Evolutionary conservation across 64 coral and sea anemone species (phyloP).

Genomic region (Orbicella faveolata): DNA sequence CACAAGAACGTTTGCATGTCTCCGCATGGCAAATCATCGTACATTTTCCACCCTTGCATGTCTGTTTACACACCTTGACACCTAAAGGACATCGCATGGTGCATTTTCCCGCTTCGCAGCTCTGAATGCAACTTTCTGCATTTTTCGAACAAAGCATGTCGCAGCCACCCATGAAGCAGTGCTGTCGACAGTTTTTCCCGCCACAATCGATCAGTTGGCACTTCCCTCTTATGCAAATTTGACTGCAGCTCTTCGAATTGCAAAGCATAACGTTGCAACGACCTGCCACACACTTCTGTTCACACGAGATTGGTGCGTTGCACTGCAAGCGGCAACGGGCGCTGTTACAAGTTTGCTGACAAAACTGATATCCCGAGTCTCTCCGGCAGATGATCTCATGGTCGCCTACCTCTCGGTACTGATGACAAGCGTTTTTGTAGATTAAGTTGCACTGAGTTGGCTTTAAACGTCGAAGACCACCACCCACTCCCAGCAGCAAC

Average conservation of each 20-base stretch:
- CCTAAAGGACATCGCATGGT: slow-evolving; percentile 68
- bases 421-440: slow-evolving; percentile 43
- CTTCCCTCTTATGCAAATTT: slow-evolving; percentile 55
- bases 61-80: slow-evolving; percentile 67
- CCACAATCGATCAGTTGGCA: slow-evolving; percentile 68
- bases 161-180: slow-evolving; percentile 58
- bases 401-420: slow-evolving; percentile 40
- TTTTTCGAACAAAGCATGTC: slow-evolving; percentile 51
- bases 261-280: slow-evolving; percentile 61
- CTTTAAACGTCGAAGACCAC: background rate
- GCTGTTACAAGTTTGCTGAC: slow-evolving; percentile 83
- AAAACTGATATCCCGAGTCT: slow-evolving; percentile 17
- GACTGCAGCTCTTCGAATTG: slow-evolving; percentile 50
- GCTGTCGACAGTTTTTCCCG: slow-evolving; percentile 60
- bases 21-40: slow-evolving; percentile 75
- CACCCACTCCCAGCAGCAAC: background rate
- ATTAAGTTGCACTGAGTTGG: slow-evolving; percentile 60
- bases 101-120: slow-evolving; percentile 69
- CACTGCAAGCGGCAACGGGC: slow-evolving; percentile 63
- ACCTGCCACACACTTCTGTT: slow-evolving; percentile 70
- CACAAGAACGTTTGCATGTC: slow-evolving; percentile 61
- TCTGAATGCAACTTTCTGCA: slow-evolving; percentile 57
- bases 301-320: slow-evolving; percentile 43
- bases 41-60: slow-evolving; percentile 74
- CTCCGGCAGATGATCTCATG: slow-evolving; percentile 37